Percentiles rank a stretch among this genome's conserved stretches.
phyloP scores from a whole-genome alignment of 2,888 invertebrate genomes.

The Rosalia funebris region DNA sequence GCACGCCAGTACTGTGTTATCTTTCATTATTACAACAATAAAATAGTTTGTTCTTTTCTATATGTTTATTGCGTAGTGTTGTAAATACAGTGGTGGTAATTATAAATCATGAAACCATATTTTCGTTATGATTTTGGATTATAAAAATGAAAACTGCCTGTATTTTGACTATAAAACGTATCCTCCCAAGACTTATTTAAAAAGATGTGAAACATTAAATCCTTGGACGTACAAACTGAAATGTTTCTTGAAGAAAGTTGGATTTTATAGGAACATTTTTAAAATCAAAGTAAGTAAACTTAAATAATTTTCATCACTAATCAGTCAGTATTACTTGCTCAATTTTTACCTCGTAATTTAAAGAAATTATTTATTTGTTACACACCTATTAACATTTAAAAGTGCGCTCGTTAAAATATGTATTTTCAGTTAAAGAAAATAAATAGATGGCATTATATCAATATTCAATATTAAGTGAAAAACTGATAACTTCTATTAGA shows the following conservation, averaged over 20 bases:
- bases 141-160: constrained; percentile 35
- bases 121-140: constrained; percentile 45
- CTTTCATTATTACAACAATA: constrained; percentile 26
- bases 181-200: constrained; percentile 56
- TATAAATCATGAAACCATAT: constrained; percentile 7
- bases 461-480: too few relatives aligned
- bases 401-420: too few relatives aligned
- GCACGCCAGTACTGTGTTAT: constrained; percentile 34
- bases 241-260: constrained; percentile 51
- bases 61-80: neutral
- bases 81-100: constrained; percentile 4
- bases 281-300: constrained; percentile 50
- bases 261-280: constrained; percentile 48
- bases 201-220: constrained; percentile 53
- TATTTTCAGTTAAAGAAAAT: too few relatives aligned
- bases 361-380: too few relatives aligned
- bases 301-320: neutral
- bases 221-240: constrained; percentile 57
- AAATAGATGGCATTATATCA: too few relatives aligned
- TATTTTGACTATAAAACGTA: constrained; percentile 50
- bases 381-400: too few relatives aligned
- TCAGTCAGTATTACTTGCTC: too few relatives aligned
- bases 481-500: too few relatives aligned
- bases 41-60: constrained; percentile 3
- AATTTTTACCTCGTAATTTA: too few relatives aligned